Conservation (phyloP, 2,888 invertebrate genomes). For the Meliscaeva auricollis region DNA sequence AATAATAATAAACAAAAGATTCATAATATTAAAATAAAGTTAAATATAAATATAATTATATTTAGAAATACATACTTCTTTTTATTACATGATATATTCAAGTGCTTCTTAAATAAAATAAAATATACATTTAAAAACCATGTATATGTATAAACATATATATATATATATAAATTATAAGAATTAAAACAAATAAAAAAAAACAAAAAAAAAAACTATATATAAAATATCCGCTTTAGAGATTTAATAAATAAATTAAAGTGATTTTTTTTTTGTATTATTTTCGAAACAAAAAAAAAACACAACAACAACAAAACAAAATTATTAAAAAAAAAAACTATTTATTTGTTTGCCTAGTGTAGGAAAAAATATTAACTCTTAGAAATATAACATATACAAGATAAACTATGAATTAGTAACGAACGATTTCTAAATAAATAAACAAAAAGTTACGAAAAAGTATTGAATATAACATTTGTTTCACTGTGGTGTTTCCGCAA, state of each 20-base stretch:
- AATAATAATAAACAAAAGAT: conserved; percentile 72
- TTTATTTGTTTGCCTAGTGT: conserved; percentile 67
- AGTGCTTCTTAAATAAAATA: conserved; percentile 84
- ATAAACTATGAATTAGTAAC: conserved; percentile 63
- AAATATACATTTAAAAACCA: conserved; percentile 79
- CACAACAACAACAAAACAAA: conserved; percentile 49
- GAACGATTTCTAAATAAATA: conserved; percentile 68
- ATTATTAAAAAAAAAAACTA: conserved; percentile 65
- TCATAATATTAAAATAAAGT: conserved; percentile 61
- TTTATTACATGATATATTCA: conserved; percentile 84
- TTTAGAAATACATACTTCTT: conserved; percentile 79
- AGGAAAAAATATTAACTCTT: conserved; percentile 50
- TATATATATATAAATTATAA: conserved; percentile 68
- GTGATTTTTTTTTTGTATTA: conserved; percentile 52
- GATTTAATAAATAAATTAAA: conserved; percentile 77
- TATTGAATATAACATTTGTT: conserved; percentile 62
- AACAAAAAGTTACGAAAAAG: conserved; percentile 47
- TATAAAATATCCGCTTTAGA: conserved; percentile 79
- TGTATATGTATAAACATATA: conserved; percentile 77
- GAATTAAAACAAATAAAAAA: conserved; percentile 67
- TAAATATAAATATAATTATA: conserved; percentile 76
- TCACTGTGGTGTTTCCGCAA: neutral
- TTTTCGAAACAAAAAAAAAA: conserved; percentile 67
- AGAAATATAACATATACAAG: conserved; percentile 61
- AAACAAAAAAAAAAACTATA: conserved; percentile 73